These are phyloP conservation scores for Microtus ochrogaster DNA, from an alignment of 2,113 vertebrate species.

Conservation along the genomic window DNA sequence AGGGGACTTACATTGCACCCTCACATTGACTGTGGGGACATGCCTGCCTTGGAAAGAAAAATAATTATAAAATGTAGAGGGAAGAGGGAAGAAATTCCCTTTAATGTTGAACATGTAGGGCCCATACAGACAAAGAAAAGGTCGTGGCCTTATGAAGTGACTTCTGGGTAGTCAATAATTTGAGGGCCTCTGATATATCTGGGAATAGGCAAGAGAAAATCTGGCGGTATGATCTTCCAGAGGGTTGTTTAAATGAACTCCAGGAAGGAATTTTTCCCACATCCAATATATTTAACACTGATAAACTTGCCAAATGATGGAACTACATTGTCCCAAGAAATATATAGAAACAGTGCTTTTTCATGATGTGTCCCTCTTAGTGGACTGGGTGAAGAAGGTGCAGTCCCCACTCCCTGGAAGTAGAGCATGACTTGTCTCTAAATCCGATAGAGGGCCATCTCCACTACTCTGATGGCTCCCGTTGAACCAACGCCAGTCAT, in stretches of 20 bases:
- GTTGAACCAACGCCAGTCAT: background rate
- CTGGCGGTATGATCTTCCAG: background rate
- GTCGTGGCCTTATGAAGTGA: background rate
- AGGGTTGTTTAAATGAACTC: background rate
- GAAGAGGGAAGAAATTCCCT: background rate
- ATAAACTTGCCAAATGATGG: background rate
- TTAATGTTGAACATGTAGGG: background rate
- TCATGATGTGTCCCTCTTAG: background rate
- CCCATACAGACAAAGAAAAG: background rate
- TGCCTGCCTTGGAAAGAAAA: background rate
- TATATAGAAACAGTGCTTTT: background rate
- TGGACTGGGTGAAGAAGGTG: background rate
- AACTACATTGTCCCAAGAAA: background rate
- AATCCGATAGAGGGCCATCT: background rate
- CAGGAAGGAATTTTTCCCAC: background rate
- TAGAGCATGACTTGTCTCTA: background rate
- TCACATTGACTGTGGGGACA: background rate
- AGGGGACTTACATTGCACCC: background rate
- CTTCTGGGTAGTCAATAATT: background rate
- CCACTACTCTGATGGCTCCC: background rate
- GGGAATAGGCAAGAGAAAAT: background rate
- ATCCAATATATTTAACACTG: background rate
- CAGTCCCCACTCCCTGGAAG: background rate
- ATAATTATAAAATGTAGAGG: background rate
- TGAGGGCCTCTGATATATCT: background rate